Evolutionary conservation across 2,797 vertebrate genomes (phyloP).

Genomic region (Liasis olivaceus): DNA sequence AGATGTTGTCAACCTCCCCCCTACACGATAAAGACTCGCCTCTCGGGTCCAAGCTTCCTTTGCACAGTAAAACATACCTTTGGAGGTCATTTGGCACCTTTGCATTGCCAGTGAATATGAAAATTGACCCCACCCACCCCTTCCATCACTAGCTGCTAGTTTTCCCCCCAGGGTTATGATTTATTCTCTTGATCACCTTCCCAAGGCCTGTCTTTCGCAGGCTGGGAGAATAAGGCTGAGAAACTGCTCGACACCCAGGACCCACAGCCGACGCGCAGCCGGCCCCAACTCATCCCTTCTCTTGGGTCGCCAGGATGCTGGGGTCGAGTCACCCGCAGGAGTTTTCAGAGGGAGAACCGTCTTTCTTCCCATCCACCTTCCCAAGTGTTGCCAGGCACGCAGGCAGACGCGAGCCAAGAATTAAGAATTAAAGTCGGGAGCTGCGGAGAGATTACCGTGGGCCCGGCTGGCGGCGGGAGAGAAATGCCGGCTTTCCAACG

Average conservation of each 20-base stretch:
- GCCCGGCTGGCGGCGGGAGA: background rate
- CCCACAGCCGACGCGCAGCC: background rate
- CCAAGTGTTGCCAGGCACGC: no score
- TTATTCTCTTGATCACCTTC: background rate
- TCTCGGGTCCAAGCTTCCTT: background rate
- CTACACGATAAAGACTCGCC: background rate
- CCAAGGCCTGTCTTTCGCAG: background rate
- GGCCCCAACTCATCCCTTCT: background rate
- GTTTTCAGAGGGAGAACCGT: no score
- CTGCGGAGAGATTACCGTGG: background rate
- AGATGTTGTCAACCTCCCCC: background rate
- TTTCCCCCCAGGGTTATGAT: background rate
- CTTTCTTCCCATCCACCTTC: background rate
- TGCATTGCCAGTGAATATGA: background rate
- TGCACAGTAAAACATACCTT: background rate
- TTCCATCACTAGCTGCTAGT: background rate
- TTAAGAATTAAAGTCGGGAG: background rate
- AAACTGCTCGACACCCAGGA: background rate
- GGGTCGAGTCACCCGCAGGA: background rate
- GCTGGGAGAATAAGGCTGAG: background rate
- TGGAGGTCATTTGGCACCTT: background rate
- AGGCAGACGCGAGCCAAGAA: background rate
- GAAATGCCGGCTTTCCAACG: background rate
- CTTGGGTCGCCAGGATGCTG: background rate
- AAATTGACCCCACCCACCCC: background rate